Evolutionary conservation across 2,888 invertebrate genomes (phyloP).

Genomic region (Agrotis puta): DNA sequence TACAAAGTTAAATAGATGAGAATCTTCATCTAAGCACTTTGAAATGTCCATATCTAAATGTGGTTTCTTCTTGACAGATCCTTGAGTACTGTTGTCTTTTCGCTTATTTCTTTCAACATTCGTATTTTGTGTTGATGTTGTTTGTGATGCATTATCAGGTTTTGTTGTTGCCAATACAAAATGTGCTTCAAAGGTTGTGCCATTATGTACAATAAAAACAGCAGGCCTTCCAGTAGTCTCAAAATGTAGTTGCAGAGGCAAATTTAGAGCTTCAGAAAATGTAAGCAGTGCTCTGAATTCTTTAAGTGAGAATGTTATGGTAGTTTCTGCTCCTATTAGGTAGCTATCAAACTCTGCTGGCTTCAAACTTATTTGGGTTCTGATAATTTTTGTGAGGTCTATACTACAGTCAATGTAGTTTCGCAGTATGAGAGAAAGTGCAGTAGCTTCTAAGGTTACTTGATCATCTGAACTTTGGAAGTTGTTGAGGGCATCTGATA

Average conservation of each 20-base stretch:
- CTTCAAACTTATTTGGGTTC: slow-evolving; percentile 94
- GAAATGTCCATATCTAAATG: slow-evolving; percentile 83
- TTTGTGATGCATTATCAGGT: slow-evolving; percentile 87
- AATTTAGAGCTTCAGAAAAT: slow-evolving; percentile 94
- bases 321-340: slow-evolving; percentile 92
- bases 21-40: slow-evolving; percentile 87
- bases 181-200: slow-evolving; percentile 94
- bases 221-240: slow-evolving; percentile 95
- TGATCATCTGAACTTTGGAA: slow-evolving; percentile 96
- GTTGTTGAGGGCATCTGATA: slow-evolving; percentile 94
- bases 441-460: slow-evolving; percentile 93
- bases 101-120: slow-evolving; percentile 78
- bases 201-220: slow-evolving; percentile 94
- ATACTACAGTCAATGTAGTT: slow-evolving; percentile 94
- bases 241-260: slow-evolving; percentile 94
- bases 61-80: slow-evolving; percentile 80
- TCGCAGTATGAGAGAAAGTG: slow-evolving; percentile 92
- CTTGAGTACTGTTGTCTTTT: slow-evolving; percentile 71
- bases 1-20: slow-evolving; percentile 87
- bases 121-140: slow-evolving; percentile 83
- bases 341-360: slow-evolving; percentile 94
- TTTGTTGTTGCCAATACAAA: slow-evolving; percentile 95
- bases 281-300: slow-evolving; percentile 95
- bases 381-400: slow-evolving; percentile 93
- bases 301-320: slow-evolving; percentile 96